phyloP scores from a whole-genome alignment of 2,888 invertebrate genomes.

The Dromius quadrimaculatus region DNA sequence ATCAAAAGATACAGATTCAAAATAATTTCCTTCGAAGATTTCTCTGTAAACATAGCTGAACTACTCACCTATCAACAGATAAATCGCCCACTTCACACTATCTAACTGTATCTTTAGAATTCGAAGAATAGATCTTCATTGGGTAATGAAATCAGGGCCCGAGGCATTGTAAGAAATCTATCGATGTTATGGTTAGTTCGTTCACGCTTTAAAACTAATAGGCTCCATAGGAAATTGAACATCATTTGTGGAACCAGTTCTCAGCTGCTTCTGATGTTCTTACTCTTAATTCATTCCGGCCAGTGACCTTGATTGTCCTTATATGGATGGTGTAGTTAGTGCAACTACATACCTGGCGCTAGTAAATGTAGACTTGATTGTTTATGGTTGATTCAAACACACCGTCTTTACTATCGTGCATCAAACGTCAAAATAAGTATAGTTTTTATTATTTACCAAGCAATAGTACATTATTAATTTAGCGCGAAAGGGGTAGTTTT shows the following conservation, averaged over 20 bases:
- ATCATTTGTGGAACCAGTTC: constrained; percentile 43
- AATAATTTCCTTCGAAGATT: no score
- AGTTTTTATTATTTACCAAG: no score
- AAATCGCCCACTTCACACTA: constrained; percentile 22
- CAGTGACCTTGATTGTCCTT: constrained; percentile 36
- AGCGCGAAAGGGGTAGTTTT: no score
- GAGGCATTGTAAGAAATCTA: constrained; percentile 12
- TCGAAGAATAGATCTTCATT: constrained; percentile 34
- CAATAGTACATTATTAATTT: no score
- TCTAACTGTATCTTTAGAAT: constrained; percentile 41
- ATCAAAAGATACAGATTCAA: no score
- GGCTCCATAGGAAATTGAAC: constrained; percentile 36
- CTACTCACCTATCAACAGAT: constrained; percentile 4
- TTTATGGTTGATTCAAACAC: no score
- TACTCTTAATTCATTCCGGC: constrained; percentile 23
- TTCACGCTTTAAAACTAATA: constrained; percentile 36
- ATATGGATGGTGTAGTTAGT: constrained; percentile 35
- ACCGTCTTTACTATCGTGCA: no score
- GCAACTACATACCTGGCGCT: constrained; percentile 25
- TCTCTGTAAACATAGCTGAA: background rate
- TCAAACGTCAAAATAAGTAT: no score
- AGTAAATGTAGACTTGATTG: constrained; percentile 17
- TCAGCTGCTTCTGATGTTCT: constrained; percentile 2
- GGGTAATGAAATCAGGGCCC: constrained; percentile 27
- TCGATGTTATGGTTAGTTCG: constrained; percentile 43